A percentile compares a stretch with the other conserved stretches of the same genome.
phyloP scores from a whole-genome alignment of 2,797 vertebrate species.

The Hemitrygon akajei region DNA sequence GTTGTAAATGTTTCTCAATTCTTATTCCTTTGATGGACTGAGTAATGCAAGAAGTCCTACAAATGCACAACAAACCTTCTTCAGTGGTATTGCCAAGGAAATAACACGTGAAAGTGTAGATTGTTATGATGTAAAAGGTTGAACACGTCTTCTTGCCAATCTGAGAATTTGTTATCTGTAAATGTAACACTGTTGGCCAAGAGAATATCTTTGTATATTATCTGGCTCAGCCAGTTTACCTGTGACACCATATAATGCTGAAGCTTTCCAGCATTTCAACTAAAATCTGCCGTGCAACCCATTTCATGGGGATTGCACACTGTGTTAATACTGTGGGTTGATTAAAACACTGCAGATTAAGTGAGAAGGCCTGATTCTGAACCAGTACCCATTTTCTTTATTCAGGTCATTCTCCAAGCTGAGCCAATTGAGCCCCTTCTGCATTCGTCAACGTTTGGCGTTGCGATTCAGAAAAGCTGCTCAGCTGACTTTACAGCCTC shows the following conservation, averaged over 20 bases:
- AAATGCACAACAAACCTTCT: neutral
- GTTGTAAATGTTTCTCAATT: neutral
- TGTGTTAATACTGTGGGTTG: neutral
- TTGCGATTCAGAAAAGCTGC: neutral
- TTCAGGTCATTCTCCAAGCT: slow-evolving; percentile 7
- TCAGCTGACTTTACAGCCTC: too few species aligned
- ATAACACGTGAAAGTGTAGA: neutral
- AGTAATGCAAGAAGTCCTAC: neutral
- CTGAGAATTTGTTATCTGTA: neutral
- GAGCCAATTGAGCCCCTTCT: neutral
- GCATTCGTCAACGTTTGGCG: neutral
- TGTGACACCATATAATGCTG: neutral
- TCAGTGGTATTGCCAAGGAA: neutral
- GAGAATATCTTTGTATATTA: neutral
- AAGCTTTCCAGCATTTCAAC: neutral
- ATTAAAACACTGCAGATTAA: neutral
- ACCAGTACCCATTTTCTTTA: neutral
- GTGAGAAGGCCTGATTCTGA: neutral
- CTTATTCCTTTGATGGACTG: neutral
- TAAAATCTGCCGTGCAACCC: neutral
- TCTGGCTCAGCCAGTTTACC: neutral
- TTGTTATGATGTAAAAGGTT: too few species aligned
- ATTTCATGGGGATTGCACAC: neutral
- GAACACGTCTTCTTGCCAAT: neutral
- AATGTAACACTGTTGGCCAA: neutral